Conservation (phyloP, 2,888 invertebrate genomes). For the Amiota minor region DNA sequence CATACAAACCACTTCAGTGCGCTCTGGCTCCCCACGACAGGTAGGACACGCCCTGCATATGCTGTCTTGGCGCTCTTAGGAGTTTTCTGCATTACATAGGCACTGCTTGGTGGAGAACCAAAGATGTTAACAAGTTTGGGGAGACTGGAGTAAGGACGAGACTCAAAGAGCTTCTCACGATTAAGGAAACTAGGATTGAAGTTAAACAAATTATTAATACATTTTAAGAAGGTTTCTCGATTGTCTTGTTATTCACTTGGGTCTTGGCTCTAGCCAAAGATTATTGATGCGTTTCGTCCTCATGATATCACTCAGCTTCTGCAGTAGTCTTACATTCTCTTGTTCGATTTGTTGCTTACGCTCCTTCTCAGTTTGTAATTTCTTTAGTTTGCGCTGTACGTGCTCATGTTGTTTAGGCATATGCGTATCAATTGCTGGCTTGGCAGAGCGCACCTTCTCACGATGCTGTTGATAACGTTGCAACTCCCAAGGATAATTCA, state of each 20-base stretch:
- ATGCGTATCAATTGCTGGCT: conserved; percentile 80
- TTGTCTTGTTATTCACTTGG: conserved; percentile 70
- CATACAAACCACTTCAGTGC: conserved; percentile 56
- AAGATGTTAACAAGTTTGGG: conserved; percentile 62
- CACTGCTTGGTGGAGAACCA: conserved; percentile 34
- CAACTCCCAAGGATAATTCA: conserved; percentile 82
- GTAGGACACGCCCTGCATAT: conserved; percentile 61
- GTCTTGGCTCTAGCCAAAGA: conserved; percentile 79
- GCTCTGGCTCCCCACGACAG: conserved; percentile 67
- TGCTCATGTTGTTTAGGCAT: conserved; percentile 79
- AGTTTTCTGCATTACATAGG: conserved; percentile 48
- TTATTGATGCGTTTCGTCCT: conserved; percentile 80
- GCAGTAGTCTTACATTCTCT: conserved; percentile 81
- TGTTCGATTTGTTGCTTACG: conserved; percentile 78
- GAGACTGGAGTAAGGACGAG: conserved; percentile 62
- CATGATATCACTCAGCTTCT: conserved; percentile 81
- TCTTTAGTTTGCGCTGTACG: conserved; percentile 81
- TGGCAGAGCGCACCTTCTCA: conserved; percentile 79
- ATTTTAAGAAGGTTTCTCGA: neutral
- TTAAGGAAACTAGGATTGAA: conserved; percentile 63
- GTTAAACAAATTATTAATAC: neutral
- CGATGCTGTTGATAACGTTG: conserved; percentile 81
- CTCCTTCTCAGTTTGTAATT: conserved; percentile 81
- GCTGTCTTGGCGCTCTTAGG: conserved; percentile 45
- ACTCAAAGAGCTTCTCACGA: conserved; percentile 69